Base-by-base conservation (phyloP, 2,888 invertebrate species). In the Idaea aversata region DNA sequence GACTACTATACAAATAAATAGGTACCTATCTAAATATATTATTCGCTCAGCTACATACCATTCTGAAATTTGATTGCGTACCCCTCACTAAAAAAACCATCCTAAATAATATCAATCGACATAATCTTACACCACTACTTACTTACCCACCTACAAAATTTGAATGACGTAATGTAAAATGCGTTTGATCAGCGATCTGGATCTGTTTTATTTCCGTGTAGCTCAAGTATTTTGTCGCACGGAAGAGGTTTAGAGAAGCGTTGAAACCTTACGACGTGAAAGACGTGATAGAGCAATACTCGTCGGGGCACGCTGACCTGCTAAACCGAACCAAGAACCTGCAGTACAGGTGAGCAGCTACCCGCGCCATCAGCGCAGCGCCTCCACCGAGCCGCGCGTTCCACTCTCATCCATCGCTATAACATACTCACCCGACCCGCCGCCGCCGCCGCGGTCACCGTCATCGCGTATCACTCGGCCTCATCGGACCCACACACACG, bases 261-360 rank as follows among this genome's bases (percentile, higher is more conserved):
- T 94, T 97, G 90, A 96, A 97, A 93, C 98, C 98, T 75, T 98
- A 98, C 93, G 98, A 98, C 94, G 97, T 98, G 85, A 98, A 97
- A 94, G 98, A 98, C 93, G 97, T 98, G 88, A 97, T 98, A 90
- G 97, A 98, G 91, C 97, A 98, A 93, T 97, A 97, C 93, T 97
- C 97, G 70, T 97, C 97, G 79, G 96, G 96, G 84, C 97, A 97
- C 90, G 96, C 97, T 75, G 97, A 98, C 92, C 95, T 98, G 88
- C 95, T 97, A 85, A 96, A 96, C 87, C 94, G 97, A 90, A 97
- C 97, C 87, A 97, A 97, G 94, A 96, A 95, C 93, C 94, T 97
- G 80, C 97, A 97, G 91, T 95, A 95, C 94, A 96, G 97, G 95
- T 95, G 94, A 94, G 94, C 87, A 75, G 80, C 75, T 76, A 71